phyloP scores from a whole-genome alignment of 2,113 vertebrate genomes.

The Nansenia antarctica region DNA sequence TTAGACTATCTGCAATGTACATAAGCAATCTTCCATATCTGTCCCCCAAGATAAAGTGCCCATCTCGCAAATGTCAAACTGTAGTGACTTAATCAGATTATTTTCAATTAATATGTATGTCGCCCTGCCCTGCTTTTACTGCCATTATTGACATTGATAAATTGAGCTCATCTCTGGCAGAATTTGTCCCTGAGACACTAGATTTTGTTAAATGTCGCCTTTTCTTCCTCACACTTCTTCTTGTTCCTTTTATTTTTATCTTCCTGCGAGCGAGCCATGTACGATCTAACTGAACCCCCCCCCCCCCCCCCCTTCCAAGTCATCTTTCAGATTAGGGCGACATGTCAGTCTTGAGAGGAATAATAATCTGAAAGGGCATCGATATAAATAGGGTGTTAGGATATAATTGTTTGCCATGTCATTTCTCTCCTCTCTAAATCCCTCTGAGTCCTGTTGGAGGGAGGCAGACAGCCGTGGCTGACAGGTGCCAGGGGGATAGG shows the following conservation, averaged over 20 bases:
- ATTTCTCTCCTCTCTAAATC: conserved; percentile 81
- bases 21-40: conserved; percentile 78
- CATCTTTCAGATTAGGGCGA: conserved; percentile 77
- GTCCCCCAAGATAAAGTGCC: conserved; percentile 96
- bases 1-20: conserved; percentile 86
- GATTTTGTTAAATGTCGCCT: conserved; percentile 91
- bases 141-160: conserved; percentile 94
- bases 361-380: conserved; percentile 83
- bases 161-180: conserved; percentile 89
- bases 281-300: conserved; percentile 73
- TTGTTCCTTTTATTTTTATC: too few relatives aligned
- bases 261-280: conserved; percentile 77
- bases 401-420: conserved; percentile 93
- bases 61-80: conserved; percentile 94
- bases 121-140: conserved; percentile 84
- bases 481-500: conserved; percentile 86
- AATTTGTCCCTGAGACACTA: conserved; percentile 87
- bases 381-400: conserved; percentile 87
- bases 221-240: conserved; percentile 28
- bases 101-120: conserved; percentile 99
- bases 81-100: conserved; percentile 97
- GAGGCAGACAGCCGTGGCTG: conserved; percentile 86
- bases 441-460: conserved; percentile 84
- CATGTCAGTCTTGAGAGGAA: conserved; percentile 79
- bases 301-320: conserved; percentile 60